Percentiles rank a stretch among this genome's conserved stretches.
These are phyloP conservation scores for Drepana arcuata DNA, from an alignment of 1,140 invertebrate species.

Conservation along the genomic window DNA sequence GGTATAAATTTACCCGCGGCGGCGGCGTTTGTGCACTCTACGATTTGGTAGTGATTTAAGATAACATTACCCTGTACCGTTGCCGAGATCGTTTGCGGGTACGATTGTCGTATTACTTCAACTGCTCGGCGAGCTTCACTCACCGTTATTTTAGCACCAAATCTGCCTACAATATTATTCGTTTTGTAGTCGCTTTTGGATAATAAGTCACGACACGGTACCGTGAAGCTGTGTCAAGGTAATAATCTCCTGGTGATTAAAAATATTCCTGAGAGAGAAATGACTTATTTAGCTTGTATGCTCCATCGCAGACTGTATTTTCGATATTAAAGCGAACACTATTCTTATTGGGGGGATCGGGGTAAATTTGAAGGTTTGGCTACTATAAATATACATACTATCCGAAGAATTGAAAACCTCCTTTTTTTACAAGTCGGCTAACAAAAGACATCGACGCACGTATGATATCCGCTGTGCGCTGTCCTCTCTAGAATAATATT, in stretches of 20 bases:
- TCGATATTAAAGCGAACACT: no score
- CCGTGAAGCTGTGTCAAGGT: constrained; percentile 48
- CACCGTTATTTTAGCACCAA: constrained; percentile 58
- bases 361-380: no score
- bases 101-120: constrained; percentile 33
- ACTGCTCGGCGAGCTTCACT: constrained; percentile 9
- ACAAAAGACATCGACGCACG: no score
- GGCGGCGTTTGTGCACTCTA: not conserved
- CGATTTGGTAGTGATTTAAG: constrained; percentile 46
- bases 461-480: no score
- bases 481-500: no score
- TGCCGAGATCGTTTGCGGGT: constrained; percentile 38
- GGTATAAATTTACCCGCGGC: not conserved
- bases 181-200: constrained; percentile 50
- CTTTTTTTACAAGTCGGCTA: no score
- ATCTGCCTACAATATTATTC: constrained; percentile 60
- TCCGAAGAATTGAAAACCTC: no score
- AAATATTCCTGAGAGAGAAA: no score
- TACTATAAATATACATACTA: no score
- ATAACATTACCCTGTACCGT: constrained; percentile 55
- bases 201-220: constrained; percentile 63
- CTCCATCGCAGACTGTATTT: no score
- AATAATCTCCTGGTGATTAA: constrained; percentile 54
- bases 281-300: no score
- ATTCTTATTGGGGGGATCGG: no score